phyloP scores from a whole-genome alignment of 2,888 invertebrate species.

The Rhingia campestris region DNA sequence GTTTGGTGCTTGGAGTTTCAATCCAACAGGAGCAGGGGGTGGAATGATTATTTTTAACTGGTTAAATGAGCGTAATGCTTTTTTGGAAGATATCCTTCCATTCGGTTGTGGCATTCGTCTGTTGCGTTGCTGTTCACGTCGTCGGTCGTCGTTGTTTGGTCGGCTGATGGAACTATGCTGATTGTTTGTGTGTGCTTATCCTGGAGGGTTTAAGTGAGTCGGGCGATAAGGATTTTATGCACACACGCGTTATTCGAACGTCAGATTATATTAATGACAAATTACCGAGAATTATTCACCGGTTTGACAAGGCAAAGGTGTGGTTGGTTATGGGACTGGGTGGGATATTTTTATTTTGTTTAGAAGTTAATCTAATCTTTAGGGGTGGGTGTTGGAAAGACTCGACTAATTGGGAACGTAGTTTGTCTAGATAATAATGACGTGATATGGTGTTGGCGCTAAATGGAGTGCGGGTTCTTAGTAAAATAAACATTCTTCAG shows the following conservation, averaged over 20 bases:
- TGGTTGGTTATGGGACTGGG: no score
- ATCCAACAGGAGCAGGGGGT: neutral
- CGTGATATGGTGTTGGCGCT: no score
- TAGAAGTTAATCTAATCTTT: neutral
- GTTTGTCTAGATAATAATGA: no score
- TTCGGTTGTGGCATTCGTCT: conserved; percentile 45
- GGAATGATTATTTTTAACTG: conserved; percentile 72
- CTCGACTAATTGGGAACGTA: no score
- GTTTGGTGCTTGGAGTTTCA: conserved; percentile 25
- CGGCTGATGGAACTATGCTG: no score
- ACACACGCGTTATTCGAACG: conserved; percentile 76
- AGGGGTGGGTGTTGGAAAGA: no score
- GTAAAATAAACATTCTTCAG: no score
- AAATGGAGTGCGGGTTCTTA: no score
- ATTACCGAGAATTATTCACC: conserved; percentile 76
- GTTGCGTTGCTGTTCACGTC: conserved; percentile 31
- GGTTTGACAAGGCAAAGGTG: conserved; percentile 15
- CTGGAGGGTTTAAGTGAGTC: conserved; percentile 54
- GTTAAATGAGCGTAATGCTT: conserved; percentile 71
- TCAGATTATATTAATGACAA: conserved; percentile 77
- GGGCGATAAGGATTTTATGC: conserved; percentile 70
- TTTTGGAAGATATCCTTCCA: conserved; percentile 66
- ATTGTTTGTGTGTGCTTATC: conserved; percentile 43
- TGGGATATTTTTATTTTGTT: neutral
- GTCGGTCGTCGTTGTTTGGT: conserved; percentile 18